Evolutionary conservation across 2,888 invertebrate genomes (phyloP), one percentile per base, ranked within the genome.

Genomic region (Craniophora ligustri): DNA sequence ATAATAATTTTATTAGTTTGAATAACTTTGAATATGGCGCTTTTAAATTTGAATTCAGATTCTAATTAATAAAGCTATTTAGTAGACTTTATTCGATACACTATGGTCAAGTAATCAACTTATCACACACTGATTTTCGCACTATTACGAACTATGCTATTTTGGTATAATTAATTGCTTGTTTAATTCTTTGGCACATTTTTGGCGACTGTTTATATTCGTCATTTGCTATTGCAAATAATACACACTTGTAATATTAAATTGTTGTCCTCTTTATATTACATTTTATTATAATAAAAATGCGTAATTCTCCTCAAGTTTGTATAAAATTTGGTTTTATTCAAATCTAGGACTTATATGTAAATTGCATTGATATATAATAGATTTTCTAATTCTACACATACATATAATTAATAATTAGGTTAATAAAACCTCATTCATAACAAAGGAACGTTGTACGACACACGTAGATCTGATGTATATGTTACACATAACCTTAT

Each of bases 381-480:
- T 78, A 78, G 71, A 76, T 76, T 66, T 65, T 71, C 85, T 87
- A 86, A 81, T 51, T 72, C 87, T 89, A 88, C 83, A 86, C 85
- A 82, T 85, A 84, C 74, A 84, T 75, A 72, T 76, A 75, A 81
- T 67, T 68, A 69, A 73, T 67, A 58, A 73, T 47, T 61, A 81
- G 85, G 83, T 86, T 86, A 87, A 87, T 88, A 89, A 82, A 87
- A 91, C 86, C 83, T 75, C 81, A 82, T 84, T 81, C 79, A 84
- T 82, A 86, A 86, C 85, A 89, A 87, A 91, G 89, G 86, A 92
- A 92, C 86, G 85, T 86, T 86, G 61, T 81, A 91, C 90, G 82
- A 91, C 91, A 92, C 77, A 56, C 70, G 76, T 69, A 76, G 70
- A 67, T 56, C 36, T 69, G 59, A 68, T 67, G 60, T 68, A 61